Percentiles rank a stretch among this genome's conserved stretches.
Conservation (phyloP, 2,888 invertebrate genomes). For the Catocala sponsa region DNA sequence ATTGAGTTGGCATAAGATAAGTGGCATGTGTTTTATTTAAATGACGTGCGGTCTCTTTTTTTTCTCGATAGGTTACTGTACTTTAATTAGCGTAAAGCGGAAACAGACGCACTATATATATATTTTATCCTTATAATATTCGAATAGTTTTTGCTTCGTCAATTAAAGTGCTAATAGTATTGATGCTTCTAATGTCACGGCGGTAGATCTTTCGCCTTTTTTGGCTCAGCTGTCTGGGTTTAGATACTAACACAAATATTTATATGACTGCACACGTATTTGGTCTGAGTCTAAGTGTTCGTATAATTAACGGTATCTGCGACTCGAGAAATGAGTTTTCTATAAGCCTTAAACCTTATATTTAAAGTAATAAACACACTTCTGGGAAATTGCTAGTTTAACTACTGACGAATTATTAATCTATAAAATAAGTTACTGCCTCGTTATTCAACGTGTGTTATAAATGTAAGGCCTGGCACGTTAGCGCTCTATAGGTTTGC, state of each 20-base stretch:
- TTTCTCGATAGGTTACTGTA: slow-evolving; percentile 59
- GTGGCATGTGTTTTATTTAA: slow-evolving; percentile 66
- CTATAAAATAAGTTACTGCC: no score
- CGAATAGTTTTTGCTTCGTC: slow-evolving; percentile 41
- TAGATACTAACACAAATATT: background rate
- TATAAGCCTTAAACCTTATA: slow-evolving; percentile 5
- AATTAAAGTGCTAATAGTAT: background rate
- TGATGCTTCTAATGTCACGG: no score
- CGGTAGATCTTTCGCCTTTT: no score
- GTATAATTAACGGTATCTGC: slow-evolving; percentile 1
- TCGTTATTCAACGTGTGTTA: no score
- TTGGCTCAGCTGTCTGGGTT: no score
- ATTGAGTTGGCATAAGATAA: slow-evolving; percentile 73
- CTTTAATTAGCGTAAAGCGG: slow-evolving; percentile 65
- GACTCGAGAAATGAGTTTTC: background rate
- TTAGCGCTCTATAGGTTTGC: no score
- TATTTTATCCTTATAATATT: slow-evolving; percentile 49
- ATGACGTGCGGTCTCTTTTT: slow-evolving; percentile 64
- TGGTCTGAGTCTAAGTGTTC: background rate
- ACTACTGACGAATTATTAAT: no score
- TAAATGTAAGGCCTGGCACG: no score
- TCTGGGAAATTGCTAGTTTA: no score
- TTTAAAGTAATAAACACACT: slow-evolving; percentile 1
- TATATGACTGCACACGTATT: background rate
- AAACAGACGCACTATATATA: slow-evolving; percentile 55